Percentiles rank a stretch among this genome's conserved stretches.
Conservation (phyloP, 1,140 invertebrate genomes). For the Papilio xuthus region DNA sequence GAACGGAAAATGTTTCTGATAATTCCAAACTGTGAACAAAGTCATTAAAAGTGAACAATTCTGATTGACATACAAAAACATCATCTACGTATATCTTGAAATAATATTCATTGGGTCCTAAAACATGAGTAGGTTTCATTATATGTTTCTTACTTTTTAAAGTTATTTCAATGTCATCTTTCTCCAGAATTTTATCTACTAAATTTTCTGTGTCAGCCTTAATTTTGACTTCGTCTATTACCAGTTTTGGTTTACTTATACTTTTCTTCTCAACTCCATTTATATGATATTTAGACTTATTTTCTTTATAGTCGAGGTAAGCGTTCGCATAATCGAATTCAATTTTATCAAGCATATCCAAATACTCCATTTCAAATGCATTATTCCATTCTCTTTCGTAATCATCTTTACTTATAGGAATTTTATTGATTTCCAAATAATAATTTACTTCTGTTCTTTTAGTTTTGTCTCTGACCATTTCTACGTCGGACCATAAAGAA, state of each 20-base stretch:
- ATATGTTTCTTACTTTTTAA: slow-evolving; percentile 53
- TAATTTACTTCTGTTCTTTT: slow-evolving; percentile 48
- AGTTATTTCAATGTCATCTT: slow-evolving; percentile 52
- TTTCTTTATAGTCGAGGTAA: slow-evolving; percentile 68
- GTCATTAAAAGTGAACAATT: slow-evolving; percentile 48
- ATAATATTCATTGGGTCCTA: slow-evolving; percentile 44
- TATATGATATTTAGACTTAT: slow-evolving; percentile 46
- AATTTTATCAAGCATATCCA: slow-evolving; percentile 64
- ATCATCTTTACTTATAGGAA: slow-evolving; percentile 45
- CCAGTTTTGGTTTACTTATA: slow-evolving; percentile 60
- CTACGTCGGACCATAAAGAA: slow-evolving; percentile 68
- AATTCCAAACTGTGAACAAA: slow-evolving; percentile 42
- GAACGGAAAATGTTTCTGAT: slow-evolving; percentile 62
- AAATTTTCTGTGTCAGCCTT: slow-evolving; percentile 59
- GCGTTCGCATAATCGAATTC: slow-evolving; percentile 66
- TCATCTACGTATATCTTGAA: slow-evolving; percentile 69
- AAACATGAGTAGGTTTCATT: slow-evolving; percentile 43
- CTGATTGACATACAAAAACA: slow-evolving; percentile 70
- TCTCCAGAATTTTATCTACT: slow-evolving; percentile 52
- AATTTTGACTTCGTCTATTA: slow-evolving; percentile 61
- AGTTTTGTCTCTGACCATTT: slow-evolving; percentile 62
- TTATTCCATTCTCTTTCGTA: slow-evolving; percentile 60
- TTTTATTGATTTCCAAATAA: slow-evolving; percentile 51
- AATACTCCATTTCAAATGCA: slow-evolving; percentile 62
- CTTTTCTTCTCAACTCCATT: slow-evolving; percentile 49